Base-by-base conservation (phyloP, 2,113 vertebrate genomes). In the Chloropsis cyanopogon region DNA sequence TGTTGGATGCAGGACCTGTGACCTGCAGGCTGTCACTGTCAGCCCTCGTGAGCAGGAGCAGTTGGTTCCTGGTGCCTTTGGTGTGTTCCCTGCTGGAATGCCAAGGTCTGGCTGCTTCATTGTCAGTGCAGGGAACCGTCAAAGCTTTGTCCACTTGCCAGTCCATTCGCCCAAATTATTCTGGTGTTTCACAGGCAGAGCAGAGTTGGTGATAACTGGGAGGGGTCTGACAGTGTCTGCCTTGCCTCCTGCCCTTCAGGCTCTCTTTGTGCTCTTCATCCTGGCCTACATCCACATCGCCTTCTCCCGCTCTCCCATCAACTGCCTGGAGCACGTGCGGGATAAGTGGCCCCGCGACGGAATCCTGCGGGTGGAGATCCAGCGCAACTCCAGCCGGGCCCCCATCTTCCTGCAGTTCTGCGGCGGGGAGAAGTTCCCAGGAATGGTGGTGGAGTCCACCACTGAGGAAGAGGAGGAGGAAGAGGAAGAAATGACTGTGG, bases 271-370 rank as follows among this genome's bases (percentile, higher is more conserved):
- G 86, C 99, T 99, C 81, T 99, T 99, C 93, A 99, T 99, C 96
- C 98, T 99, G 92, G 99, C 99, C 39, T 99, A 99, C 92, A 99
- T 99, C 94, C 99, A 99, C 97, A 99, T 99, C 1, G 99, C 98
- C 92, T 99, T 99, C 97, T 99, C 99, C 11, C 99, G 99, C 49
- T 99, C 99, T 0, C 99, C 99, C 77, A 99, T 99, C 86, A 99
- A 99, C 98, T 99, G 99, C 80, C 93, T 99, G 98, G 99, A 99
- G 96, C 98, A 98, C 1, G 99, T 99, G 78, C 98, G 99, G 3
- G 99, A 99, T 49, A 98, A 98, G 52, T 99, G 99, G 99, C 99
- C 99, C 0, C 98, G 99, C 0, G 99, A 99, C 1, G 99, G 99
- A 24, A 98, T 99, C 95, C 90, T 99, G 77, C 95, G 99, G 0